Conservation (phyloP, 2,797 vertebrate species). For the Peromyscus melanophrys region DNA sequence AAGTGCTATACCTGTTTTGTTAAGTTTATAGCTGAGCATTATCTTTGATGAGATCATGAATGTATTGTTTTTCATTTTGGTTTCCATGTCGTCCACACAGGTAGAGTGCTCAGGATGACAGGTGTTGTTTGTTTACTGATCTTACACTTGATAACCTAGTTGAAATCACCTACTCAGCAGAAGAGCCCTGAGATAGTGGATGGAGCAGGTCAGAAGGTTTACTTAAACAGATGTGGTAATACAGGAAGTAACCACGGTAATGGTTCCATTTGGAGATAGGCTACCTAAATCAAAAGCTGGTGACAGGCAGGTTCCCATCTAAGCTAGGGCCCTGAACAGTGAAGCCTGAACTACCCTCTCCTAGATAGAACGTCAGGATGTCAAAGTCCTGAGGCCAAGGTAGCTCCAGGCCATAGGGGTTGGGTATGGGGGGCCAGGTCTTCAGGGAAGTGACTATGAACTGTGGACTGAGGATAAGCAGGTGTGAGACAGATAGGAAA, state of each 20-base stretch:
- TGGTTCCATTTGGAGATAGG: neutral
- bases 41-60: neutral
- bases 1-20: neutral
- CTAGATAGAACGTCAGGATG: neutral
- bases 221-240: neutral
- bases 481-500: neutral
- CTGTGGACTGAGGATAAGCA: neutral
- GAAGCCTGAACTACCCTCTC: neutral
- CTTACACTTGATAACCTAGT: neutral
- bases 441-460: neutral
- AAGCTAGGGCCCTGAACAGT: neutral
- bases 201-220: neutral
- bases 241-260: too few species aligned
- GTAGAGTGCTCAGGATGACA: neutral
- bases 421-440: neutral
- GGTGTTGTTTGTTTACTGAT: rapidly evolving
- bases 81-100: too few species aligned
- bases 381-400: neutral
- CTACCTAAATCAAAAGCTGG: neutral
- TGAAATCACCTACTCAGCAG: neutral
- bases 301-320: neutral
- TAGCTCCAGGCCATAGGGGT: neutral
- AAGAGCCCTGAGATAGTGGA: neutral
- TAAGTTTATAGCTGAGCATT: neutral
- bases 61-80: neutral